Percentiles rank a stretch among this genome's conserved stretches.
phyloP scores from a whole-genome alignment of 2,888 invertebrate species.

The Calliscelio sp. region DNA sequence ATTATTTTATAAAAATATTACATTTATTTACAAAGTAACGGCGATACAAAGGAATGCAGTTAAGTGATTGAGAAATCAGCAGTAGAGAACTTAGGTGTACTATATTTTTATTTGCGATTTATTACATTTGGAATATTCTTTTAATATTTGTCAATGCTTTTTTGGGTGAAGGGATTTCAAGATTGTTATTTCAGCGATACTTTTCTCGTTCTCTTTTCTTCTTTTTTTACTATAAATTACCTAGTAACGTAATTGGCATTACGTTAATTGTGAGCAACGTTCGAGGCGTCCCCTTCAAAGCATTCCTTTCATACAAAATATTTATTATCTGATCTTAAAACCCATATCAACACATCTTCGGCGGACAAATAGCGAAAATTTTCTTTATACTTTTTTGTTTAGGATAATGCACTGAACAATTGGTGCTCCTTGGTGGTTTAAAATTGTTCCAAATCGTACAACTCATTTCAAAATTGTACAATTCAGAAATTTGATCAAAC shows the following conservation, averaged over 20 bases:
- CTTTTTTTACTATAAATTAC: slow-evolving; percentile 23
- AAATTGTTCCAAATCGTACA: slow-evolving; percentile 5
- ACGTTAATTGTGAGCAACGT: slow-evolving; percentile 75
- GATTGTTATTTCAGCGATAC: slow-evolving; percentile 42
- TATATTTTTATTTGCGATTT: too few species aligned
- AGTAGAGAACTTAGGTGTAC: too few species aligned
- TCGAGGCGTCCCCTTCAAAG: slow-evolving; percentile 72
- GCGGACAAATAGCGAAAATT: slow-evolving; percentile 55
- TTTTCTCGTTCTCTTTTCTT: slow-evolving; percentile 7
- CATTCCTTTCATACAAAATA: slow-evolving; percentile 63
- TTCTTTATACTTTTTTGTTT: too few species aligned
- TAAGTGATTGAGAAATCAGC: too few species aligned
- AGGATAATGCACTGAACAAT: slow-evolving; percentile 33
- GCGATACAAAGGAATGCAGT: too few species aligned
- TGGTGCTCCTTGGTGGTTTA: slow-evolving; percentile 1
- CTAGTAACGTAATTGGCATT: slow-evolving; percentile 57
- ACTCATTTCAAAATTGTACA: too few species aligned
- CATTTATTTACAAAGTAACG: slow-evolving; percentile 47
- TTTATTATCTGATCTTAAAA: slow-evolving; percentile 50
- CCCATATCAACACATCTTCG: slow-evolving; percentile 53
- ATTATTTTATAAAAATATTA: slow-evolving; percentile 50
- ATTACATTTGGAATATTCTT: too few species aligned
- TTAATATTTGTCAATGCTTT: too few species aligned
- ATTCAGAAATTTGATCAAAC: too few species aligned
- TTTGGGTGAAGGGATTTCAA: too few species aligned